phyloP scores from a whole-genome alignment of 2,113 vertebrate genomes.

The Apeltes quadracus region DNA sequence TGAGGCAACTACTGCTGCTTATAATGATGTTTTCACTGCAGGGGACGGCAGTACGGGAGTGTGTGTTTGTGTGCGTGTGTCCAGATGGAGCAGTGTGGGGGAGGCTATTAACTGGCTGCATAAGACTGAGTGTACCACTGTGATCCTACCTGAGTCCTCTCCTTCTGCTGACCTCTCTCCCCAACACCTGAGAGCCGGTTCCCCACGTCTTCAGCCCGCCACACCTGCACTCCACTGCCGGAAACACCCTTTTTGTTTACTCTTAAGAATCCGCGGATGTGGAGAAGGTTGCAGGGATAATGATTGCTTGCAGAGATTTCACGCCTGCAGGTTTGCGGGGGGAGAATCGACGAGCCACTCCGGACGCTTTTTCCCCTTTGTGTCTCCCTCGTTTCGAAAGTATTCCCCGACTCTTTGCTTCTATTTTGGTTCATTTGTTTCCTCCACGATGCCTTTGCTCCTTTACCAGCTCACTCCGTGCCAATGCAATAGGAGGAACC shows the following conservation, averaged over 20 bases:
- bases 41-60: neutral
- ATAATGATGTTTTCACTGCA: no score
- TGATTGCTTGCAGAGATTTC: slow-evolving; percentile 39
- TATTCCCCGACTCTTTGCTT: neutral
- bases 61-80: neutral
- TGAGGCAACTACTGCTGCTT: no score
- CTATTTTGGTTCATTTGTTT: neutral
- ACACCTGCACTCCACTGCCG: no score
- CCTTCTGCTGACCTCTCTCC: slow-evolving; percentile 35
- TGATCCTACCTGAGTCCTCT: slow-evolving; percentile 45
- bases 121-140: slow-evolving; percentile 54
- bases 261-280: slow-evolving; percentile 43
- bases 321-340: slow-evolving; percentile 42
- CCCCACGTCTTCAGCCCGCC: no score
- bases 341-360: slow-evolving; percentile 19
- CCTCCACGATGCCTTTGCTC: neutral
- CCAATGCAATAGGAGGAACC: neutral
- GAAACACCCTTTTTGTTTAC: no score
- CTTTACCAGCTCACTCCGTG: neutral
- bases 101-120: slow-evolving; percentile 44
- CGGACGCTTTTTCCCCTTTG: slow-evolving; percentile 7
- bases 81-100: neutral
- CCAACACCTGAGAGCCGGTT: no score
- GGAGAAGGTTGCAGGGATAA: slow-evolving; percentile 51
- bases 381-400: slow-evolving; percentile 8